Evolutionary conservation across 2,113 vertebrate genomes (phyloP), one percentile per base, ranked within the genome.

Genomic region (Nycticorax nycticorax): DNA sequence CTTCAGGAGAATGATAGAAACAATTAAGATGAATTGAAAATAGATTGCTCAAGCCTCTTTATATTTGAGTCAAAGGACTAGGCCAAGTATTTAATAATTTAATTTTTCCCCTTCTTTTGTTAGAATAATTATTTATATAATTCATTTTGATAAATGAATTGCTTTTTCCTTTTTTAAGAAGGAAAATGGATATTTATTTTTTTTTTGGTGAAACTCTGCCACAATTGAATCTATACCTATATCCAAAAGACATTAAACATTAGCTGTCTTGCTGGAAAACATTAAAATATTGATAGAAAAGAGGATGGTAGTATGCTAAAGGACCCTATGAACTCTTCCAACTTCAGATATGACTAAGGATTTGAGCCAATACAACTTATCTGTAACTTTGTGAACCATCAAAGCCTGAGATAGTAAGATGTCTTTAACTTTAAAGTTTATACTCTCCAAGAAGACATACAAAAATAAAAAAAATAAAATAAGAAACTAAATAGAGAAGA

Each of bases 71-170:
- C 32, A 82, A 62, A 91, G 13, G 7, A 37, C 27, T 33, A 48
- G 3, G 16, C 12, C 7, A 93, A 59, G 8, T 63, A 71, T 87
- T 78, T 50, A 0, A 47, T 53, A 12, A 33, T 37, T 85, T 24
- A 3, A 8, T 30, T 84, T 69, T 18, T 1, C 6, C 8, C 3
- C 2, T 74, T 74, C 6, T n/a, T 78, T 53, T 76, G 7, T 89
- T 81, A 67, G 26, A 85, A 37, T 52, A 77, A 60, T 22, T 60
- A 59, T 53, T 83, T 57, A 60, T 47, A 30, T 33, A 56, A 4
- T 33, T 66, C 1, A 17, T 62, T 45, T 4, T 1, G 0, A 52
- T 30, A 81, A 55, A 27, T 33, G 0, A 45, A 23, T 5, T 17
- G 0, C 0, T 48, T 69, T 53, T 66, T 9, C 5, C 1, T 3